These are phyloP conservation scores for Sclerurus mexicanus DNA, from an alignment of 2,113 vertebrate species.

Conservation along the genomic window DNA sequence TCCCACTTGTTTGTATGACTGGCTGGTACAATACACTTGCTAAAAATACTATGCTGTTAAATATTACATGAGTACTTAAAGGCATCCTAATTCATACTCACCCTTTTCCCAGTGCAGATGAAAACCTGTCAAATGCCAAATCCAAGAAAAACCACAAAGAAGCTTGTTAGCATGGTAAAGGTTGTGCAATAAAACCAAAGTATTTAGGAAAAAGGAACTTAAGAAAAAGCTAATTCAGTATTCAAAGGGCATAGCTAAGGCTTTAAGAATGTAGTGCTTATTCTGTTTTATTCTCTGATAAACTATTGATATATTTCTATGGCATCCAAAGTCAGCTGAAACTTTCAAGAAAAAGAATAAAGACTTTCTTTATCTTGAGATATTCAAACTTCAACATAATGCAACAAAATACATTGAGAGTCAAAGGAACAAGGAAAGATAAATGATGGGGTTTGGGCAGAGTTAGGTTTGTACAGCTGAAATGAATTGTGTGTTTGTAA, in stretches of 20 bases:
- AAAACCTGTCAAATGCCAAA: not conserved
- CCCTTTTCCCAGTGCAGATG: not conserved
- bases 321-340: not conserved
- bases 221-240: not conserved
- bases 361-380: not conserved
- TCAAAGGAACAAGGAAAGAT: not conserved
- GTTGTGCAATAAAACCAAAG: not conserved
- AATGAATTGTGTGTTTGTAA: not conserved
- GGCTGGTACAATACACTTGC: constrained; percentile 29
- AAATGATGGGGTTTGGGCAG: not conserved
- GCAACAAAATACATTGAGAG: not conserved
- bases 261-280: constrained; percentile 1
- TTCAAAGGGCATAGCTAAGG: not conserved
- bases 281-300: not conserved
- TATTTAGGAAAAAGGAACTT: not conserved
- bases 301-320: not conserved
- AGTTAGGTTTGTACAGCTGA: not conserved
- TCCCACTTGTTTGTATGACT: constrained; percentile 22
- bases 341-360: not conserved
- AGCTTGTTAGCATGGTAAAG: not conserved
- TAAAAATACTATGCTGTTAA: constrained; percentile 41
- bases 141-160: not conserved
- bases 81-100: not conserved
- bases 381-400: not conserved
- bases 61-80: constrained; percentile 35